Evolutionary conservation across 2,797 vertebrate species (phyloP).

Genomic region (Smutsia temminckii): DNA sequence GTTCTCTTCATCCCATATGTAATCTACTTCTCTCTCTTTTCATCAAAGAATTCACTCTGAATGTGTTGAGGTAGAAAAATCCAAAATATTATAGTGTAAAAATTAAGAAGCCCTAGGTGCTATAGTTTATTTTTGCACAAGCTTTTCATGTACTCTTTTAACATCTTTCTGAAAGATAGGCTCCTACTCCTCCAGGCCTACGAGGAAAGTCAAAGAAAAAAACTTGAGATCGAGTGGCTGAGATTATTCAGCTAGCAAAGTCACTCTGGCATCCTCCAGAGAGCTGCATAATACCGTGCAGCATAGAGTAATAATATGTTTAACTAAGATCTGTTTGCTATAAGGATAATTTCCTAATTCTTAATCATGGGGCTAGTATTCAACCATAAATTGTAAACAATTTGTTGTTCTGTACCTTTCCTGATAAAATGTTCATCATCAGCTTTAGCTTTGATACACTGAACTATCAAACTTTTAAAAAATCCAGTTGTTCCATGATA

Average conservation of each 20-base stretch:
- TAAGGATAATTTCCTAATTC: slow-evolving; percentile 81
- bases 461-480: slow-evolving; percentile 19
- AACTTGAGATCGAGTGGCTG: slow-evolving; percentile 76
- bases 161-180: slow-evolving; percentile 76
- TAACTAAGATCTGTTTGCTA: slow-evolving; percentile 83
- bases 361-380: slow-evolving; percentile 75
- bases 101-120: slow-evolving; percentile 83
- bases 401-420: slow-evolving; percentile 40
- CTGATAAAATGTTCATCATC: slow-evolving; percentile 63
- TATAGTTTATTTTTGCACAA: slow-evolving; percentile 75
- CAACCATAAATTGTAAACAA: slow-evolving; percentile 72
- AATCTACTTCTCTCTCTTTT: slow-evolving; percentile 80
- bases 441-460: slow-evolving; percentile 28
- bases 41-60: slow-evolving; percentile 81
- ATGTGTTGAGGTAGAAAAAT: slow-evolving; percentile 81
- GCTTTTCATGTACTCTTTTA: slow-evolving; percentile 85
- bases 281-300: slow-evolving; percentile 78
- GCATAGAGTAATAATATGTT: slow-evolving; percentile 81
- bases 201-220: slow-evolving; percentile 78
- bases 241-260: slow-evolving; percentile 77
- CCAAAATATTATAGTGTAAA: slow-evolving; percentile 82
- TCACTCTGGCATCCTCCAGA: slow-evolving; percentile 75
- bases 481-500: background rate
- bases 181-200: slow-evolving; percentile 74
- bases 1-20: slow-evolving; percentile 75